These are phyloP conservation scores for Nyctibius grandis DNA, from an alignment of 2,797 vertebrate genomes.

Conservation along the genomic window DNA sequence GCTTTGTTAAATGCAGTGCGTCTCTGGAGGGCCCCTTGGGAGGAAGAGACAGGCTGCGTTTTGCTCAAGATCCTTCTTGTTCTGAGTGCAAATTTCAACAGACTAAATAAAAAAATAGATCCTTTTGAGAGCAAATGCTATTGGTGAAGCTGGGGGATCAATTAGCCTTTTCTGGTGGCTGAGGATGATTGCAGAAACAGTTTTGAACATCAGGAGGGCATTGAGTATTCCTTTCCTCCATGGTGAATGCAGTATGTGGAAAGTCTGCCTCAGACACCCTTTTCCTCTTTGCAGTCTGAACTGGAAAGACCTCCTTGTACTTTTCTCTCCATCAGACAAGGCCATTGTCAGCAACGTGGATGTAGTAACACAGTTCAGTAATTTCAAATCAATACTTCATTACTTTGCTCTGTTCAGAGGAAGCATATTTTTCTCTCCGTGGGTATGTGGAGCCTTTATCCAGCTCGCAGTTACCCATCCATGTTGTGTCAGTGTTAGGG, in stretches of 20 bases:
- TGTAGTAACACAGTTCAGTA: neutral
- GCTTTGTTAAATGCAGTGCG: neutral
- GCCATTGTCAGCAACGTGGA: neutral
- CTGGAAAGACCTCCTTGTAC: neutral
- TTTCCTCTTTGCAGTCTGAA: conserved; percentile 15
- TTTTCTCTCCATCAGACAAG: neutral
- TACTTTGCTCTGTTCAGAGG: neutral
- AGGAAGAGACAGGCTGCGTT: neutral
- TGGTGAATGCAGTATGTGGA: neutral
- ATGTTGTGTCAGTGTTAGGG: neutral
- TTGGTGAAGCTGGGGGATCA: neutral
- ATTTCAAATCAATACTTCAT: conserved; percentile 23
- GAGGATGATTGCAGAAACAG: conserved; percentile 2
- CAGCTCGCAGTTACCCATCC: neutral
- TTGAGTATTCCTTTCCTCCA: neutral
- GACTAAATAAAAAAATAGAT: neutral
- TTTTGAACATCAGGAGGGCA: neutral
- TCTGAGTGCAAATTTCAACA: neutral
- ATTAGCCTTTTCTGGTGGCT: conserved; percentile 1
- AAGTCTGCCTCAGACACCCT: neutral
- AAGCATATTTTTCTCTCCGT: neutral
- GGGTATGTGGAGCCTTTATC: neutral
- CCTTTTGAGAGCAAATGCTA: neutral
- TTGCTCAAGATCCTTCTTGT: neutral
- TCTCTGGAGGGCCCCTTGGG: neutral